Base-by-base conservation (phyloP, 2,113 vertebrate species). In the Xyliphius kryptos region DNA sequence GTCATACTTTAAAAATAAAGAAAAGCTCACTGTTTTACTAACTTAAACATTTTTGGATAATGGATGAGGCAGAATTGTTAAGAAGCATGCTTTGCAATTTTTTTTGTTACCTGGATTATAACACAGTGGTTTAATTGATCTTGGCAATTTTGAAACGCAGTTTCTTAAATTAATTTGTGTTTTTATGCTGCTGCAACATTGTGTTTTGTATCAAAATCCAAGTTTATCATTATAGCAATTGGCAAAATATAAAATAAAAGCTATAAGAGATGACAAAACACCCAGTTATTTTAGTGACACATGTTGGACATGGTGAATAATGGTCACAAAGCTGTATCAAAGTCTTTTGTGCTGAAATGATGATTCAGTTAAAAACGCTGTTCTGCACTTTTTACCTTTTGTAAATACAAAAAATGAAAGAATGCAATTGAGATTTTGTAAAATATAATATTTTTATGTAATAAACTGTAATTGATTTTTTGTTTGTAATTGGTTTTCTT, bases 381-480 rank as follows among this genome's bases (percentile, higher is more conserved):
- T 21, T 57, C 55, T 55, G 56, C 51, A 64, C 49, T 54, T 26
- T 51, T 63, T n/a, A 43, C 54, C 55, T 60, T 67, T 69, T 73
- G 11, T 58, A 69, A 66, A 51, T 46, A 66, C 19, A 37, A 32
- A 66, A 66, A 43, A 52, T 22, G 26, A 22, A 13, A 47, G 5
- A n/a, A 15, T n/a, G 15, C 50, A 26, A 61, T 56, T 56, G 15
- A 38, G 43, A 66, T 73, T 67, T 69, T 73, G 50, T 51, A 60
- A 47, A 32, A 63, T 60, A 54, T 46, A 61, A 20, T 59, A 56
- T 73, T 73, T 73, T 69, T 66, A 69, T 49, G 52, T 50, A 69
- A 73, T 73, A 69, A 73, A 73, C 66, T n/a, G 32, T 21, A n/a
- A 53, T 52, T 20, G 14, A 50, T 58, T 69, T 73, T 73, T 73